Conservation (phyloP, 2,113 vertebrate genomes). For the Eublepharis macularius region DNA sequence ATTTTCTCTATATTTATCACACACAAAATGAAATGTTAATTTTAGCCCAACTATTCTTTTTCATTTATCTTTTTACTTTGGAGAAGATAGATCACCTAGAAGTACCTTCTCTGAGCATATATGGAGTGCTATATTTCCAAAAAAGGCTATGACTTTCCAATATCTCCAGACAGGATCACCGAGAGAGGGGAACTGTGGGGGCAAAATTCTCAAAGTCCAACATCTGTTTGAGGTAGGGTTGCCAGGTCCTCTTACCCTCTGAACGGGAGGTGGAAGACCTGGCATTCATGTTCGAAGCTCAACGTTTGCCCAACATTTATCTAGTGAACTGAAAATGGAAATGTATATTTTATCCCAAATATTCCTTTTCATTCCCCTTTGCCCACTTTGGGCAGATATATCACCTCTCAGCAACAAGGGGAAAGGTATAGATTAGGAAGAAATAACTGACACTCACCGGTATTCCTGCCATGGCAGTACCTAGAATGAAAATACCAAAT, state of each 20-base stretch:
- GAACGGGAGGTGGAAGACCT: too few relatives aligned
- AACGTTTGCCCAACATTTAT: not conserved
- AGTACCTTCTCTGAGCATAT: too few relatives aligned
- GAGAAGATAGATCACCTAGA: not conserved
- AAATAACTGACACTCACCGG: not conserved
- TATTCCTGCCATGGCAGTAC: not conserved
- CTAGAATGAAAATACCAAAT: not conserved
- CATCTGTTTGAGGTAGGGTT: too few relatives aligned
- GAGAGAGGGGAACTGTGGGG: too few relatives aligned
- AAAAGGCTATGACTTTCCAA: too few relatives aligned
- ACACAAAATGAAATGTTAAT: not conserved
- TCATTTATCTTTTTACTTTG: not conserved
- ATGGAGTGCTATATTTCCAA: too few relatives aligned
- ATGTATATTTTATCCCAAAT: not conserved
- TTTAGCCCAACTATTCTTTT: not conserved
- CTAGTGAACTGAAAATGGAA: not conserved
- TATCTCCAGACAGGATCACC: too few relatives aligned
- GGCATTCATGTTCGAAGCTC: too few relatives aligned
- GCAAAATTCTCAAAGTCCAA: too few relatives aligned
- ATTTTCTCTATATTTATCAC: too few relatives aligned
- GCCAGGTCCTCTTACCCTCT: too few relatives aligned
- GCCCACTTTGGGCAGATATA: not conserved
- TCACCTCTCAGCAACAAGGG: not conserved
- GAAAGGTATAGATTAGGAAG: not conserved
- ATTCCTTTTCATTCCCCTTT: not conserved